A percentile compares a stretch with the other conserved stretches of the same genome.
phyloP scores from a whole-genome alignment of 2,888 invertebrate species.

The Pasiphila rectangulata region DNA sequence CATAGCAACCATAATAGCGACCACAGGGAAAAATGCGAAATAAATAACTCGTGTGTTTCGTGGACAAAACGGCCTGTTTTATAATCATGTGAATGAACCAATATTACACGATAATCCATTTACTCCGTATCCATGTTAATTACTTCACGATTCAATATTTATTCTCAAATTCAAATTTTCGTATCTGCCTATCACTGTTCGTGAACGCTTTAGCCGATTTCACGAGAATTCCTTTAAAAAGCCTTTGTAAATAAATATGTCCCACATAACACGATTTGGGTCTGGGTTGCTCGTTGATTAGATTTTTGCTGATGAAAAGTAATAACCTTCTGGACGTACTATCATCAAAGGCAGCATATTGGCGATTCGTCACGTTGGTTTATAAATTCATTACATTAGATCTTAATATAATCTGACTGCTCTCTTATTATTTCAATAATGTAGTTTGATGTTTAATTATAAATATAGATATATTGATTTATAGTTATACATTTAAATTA shows the following conservation, averaged over 20 bases:
- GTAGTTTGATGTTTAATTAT: no score
- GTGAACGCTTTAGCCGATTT: slow-evolving; percentile 14
- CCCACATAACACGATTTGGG: slow-evolving; percentile 23
- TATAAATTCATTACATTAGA: slow-evolving; percentile 18
- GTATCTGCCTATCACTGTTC: slow-evolving; percentile 3
- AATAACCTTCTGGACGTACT: slow-evolving; percentile 23
- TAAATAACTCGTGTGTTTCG: no score
- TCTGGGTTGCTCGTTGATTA: slow-evolving; percentile 26
- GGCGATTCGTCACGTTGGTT: slow-evolving; percentile 25
- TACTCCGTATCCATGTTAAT: slow-evolving; percentile 21
- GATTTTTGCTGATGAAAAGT: slow-evolving; percentile 30
- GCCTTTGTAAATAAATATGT: slow-evolving; percentile 28
- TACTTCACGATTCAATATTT: slow-evolving; percentile 25
- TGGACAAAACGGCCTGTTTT: neutral
- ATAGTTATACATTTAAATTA: no score
- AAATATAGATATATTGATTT: no score
- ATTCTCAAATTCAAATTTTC: slow-evolving; percentile 10
- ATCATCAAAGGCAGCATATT: slow-evolving; percentile 32
- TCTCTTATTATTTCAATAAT: no score
- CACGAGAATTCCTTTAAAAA: slow-evolving; percentile 23
- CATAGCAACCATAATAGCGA: no score
- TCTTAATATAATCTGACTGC: no score
- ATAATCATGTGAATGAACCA: slow-evolving; percentile 9
- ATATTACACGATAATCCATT: slow-evolving; percentile 35
- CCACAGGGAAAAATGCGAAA: no score